Evolutionary conservation across 2,113 vertebrate genomes (phyloP), one percentile per base, ranked within the genome.

Genomic region (Penelope pileata): DNA sequence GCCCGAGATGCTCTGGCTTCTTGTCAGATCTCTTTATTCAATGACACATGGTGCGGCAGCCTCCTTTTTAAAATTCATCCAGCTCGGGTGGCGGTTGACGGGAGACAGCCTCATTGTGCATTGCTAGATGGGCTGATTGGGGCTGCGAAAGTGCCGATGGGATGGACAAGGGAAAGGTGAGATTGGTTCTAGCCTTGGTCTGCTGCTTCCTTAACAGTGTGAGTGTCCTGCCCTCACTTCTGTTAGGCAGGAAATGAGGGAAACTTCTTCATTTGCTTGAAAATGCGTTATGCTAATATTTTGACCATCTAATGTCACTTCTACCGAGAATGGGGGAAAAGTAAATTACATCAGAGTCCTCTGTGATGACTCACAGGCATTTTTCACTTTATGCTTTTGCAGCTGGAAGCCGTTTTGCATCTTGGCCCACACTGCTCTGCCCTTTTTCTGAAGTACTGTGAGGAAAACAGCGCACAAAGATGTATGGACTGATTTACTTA

Each of bases 171-270:
- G 97, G 97, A 97, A 97, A 97, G 42, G 70, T 92, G 96, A 98
- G 98, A 98, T 98, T 98, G 98, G 98, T 98, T 98, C 98, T 97
- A 97, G 97, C 97, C 92, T 94, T 96, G 94, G 96, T 95, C 93
- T 94, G 96, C 95, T 78, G 95, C 97, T 98, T 98, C 97, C 96
- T 98, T 98, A 98, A 96, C 75, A 86, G 90, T 97, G 97, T 97
- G 97, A 98, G 97, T 95, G 93, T 70, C 73, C 95, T 92, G 42
- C 47, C 4, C 50, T 83, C 10, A 2, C 8, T 16, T 86, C 83
- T 70, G 42, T 45, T 79, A 93, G 76, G 69, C 66, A 75, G 87
- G 74, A 79, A 80, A 89, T 36, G 67, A 86, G 64, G 83, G 43
- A 75, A 96, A 90, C 58, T 91, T 93, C 83, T 90, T 64, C 47